Conservation (phyloP, 2,113 vertebrate species). For the Gallinago jamesoni region DNA sequence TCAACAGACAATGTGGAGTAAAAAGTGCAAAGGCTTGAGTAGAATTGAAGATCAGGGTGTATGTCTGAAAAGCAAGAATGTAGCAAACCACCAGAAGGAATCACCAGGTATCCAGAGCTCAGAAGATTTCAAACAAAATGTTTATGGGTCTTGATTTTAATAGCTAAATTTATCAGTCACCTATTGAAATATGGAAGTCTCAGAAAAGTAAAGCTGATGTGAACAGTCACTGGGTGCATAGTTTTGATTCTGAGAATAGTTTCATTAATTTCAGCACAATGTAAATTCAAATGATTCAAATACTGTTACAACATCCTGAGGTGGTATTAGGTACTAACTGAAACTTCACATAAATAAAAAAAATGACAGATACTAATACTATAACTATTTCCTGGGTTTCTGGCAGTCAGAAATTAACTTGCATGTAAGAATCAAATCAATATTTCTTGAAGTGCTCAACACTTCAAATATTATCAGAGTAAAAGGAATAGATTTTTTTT, state of each 20-base stretch:
- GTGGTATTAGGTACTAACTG: not conserved
- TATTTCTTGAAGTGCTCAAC: not conserved
- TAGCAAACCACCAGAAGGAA: not conserved
- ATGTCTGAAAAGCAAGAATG: not conserved
- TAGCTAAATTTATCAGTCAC: not conserved
- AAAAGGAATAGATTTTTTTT: not conserved
- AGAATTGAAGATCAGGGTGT: accelerated
- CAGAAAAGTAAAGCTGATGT: not conserved
- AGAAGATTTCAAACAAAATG: accelerated
- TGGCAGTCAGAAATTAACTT: not conserved
- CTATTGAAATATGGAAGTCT: not conserved
- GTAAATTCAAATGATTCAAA: not conserved
- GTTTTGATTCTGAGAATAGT: not conserved
- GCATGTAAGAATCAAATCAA: not conserved
- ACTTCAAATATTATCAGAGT: not conserved
- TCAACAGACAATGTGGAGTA: not conserved
- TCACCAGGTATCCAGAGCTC: not conserved
- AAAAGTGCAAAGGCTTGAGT: not conserved
- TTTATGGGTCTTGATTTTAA: not conserved
- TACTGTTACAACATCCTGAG: not conserved
- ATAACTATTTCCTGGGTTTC: not conserved
- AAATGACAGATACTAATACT: not conserved
- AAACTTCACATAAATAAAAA: not conserved
- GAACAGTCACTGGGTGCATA: not conserved
- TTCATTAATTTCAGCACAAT: not conserved